Base-by-base conservation (phyloP, 2,797 vertebrate species). In the Toxotes lorentzi region DNA sequence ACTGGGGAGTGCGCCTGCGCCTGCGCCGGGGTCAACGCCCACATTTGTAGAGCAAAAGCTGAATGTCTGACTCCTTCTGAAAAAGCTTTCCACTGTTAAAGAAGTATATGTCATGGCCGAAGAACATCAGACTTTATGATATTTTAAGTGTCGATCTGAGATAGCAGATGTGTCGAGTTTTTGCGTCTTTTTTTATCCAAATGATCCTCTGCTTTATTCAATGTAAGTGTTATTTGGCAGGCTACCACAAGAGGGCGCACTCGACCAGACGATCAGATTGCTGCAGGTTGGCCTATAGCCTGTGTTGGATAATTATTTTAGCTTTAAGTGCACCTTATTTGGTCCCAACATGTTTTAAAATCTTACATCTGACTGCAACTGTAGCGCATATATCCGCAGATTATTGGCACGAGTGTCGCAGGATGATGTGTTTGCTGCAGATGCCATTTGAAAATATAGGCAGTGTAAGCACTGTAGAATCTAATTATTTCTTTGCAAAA, bases 401-500 rank as follows among this genome's bases (percentile, higher is more conserved):
- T 96, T 97, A 96, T 97, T 95, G 96, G 94, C 95, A 95, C 84
- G 90, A 91, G 91, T 94, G 95, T 96, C 95, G 94, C 95, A 92
- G 95, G 92, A 87, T 95, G 94, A 95, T 96, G 95, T 95, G 97
- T 98, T 97, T 96, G 96, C 96, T 94, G 85, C 95, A 95, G 96
- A 96, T 97, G 96, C 96, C 97, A 96, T 96, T 97, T 96, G 97
- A 97, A 99, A 99, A 98, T 97, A 98, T 97, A 97, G 97, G 96
- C 97, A 97, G 97, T 98, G 97, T 97, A 98, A 97, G 97, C 97
- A 97, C 97, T 92, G 97, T 97, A 97, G 96, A 99, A 99, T 99
- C 98, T 99, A 99, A 99, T 99, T 99, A 99, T 99, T 98, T 97
- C 96, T 98, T 98, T 97, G 97, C 98, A 99, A 99, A 99, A 99